Evolutionary conservation across 2,113 vertebrate genomes (phyloP), one percentile per base, ranked within the genome.

Genomic region (Tretioscincus oriximinensis): DNA sequence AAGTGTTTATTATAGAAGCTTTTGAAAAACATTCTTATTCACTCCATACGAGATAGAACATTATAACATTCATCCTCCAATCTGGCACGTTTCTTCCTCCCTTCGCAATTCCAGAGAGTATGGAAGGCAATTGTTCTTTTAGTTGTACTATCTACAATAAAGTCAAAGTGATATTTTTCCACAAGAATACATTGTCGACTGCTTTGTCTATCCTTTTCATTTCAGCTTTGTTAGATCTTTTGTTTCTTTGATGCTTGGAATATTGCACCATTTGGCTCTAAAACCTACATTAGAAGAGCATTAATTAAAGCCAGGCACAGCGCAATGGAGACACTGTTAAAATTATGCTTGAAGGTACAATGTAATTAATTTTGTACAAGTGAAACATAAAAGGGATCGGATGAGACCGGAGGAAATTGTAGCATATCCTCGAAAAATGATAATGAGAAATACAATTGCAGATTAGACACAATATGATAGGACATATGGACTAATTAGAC

Each of bases 331-430:
- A 92, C 87, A 87, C 88, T 90, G 90, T 88, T 91, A 89, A 94
- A 94, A 95, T 88, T 88, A 91, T 89, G 94, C 93, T 95, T 92
- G 93, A 93, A 95, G 94, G 94, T 93, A 93, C 90, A 93, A 89
- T 92, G 92, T 95, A 95, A 96, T 96, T 95, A 95, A 95, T 95
- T 96, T 95, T 90, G 90, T 94, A 94, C 93, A 94, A 93, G 91
- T 1, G 81, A 92, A 93, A 93, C 93, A 94, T 94, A 90, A 94
- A 92, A 94, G 91, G 76, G 83, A 60, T 45, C 85, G 87, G 92
- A 87, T 77, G 90, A 91, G 92, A 90, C 74, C 20, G 35, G 93
- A 93, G 89, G 92, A 95, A 91, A 87, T 76, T 74, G 92, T 83
- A 82, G 81, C 85, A 82, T 68, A 88, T 83, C 83, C 77, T 88